Evolutionary conservation across 2,888 invertebrate genomes (phyloP).

Genomic region (Andrena trimmerana): DNA sequence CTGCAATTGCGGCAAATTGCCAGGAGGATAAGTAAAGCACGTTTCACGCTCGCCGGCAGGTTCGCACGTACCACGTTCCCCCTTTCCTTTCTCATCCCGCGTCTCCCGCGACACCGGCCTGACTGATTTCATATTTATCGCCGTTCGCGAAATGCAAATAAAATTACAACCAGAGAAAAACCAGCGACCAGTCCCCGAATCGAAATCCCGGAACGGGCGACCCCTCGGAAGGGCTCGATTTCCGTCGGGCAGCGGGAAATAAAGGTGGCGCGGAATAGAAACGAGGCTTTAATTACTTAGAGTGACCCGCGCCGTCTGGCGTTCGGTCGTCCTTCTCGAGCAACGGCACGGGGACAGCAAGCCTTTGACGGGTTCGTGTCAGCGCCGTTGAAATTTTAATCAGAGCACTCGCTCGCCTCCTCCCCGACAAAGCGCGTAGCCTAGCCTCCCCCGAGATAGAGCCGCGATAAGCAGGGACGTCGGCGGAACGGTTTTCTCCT

Average conservation of each 20-base stretch:
- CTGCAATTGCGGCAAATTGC: conserved; percentile 45
- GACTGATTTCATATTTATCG: not conserved
- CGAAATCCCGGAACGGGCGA: not conserved
- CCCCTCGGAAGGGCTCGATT: conserved; percentile 12
- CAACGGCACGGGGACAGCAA: conserved; percentile 5
- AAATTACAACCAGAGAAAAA: too few relatives aligned
- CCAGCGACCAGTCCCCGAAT: too few relatives aligned
- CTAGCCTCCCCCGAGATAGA: conserved; percentile 48
- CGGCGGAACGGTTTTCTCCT: too few relatives aligned
- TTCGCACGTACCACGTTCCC: conserved; percentile 13
- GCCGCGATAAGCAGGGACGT: conserved; percentile 26
- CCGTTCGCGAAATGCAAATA: not conserved
- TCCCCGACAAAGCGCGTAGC: conserved; percentile 27
- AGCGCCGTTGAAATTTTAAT: conserved; percentile 69
- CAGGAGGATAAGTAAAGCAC: conserved; percentile 40
- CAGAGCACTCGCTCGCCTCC: conserved; percentile 44
- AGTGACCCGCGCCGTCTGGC: conserved; percentile 56
- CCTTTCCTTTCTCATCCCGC: not conserved
- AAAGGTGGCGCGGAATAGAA: conserved; percentile 21
- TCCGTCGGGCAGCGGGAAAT: not conserved
- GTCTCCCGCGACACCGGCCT: not conserved
- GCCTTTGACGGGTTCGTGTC: conserved; percentile 45
- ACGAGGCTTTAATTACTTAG: conserved; percentile 74
- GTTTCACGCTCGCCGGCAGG: conserved; percentile 10
- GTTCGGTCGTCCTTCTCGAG: conserved; percentile 26